These are phyloP conservation scores for Coracias cyanogaster DNA, from an alignment of 2,797 vertebrate genomes.

Conservation along the genomic window DNA sequence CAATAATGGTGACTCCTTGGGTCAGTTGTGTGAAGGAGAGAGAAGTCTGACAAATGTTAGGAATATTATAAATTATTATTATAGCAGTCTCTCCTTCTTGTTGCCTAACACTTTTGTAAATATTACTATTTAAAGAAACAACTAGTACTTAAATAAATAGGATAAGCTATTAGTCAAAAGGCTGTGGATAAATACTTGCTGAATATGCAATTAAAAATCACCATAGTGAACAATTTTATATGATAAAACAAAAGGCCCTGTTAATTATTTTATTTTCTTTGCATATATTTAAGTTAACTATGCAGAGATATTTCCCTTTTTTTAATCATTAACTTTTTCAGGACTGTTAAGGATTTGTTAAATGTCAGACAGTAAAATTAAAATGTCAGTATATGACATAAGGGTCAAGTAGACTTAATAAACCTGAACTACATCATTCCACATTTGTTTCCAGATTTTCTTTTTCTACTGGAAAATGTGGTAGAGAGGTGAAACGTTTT, in stretches of 20 bases:
- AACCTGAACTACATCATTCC: constrained; percentile 57
- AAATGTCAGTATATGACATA: constrained; percentile 75
- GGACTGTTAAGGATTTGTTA: constrained; percentile 69
- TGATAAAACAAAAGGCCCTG: not conserved
- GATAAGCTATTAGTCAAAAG: constrained; percentile 43
- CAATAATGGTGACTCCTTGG: not conserved
- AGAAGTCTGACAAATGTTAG: not conserved
- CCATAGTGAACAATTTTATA: not conserved
- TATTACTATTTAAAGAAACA: constrained; percentile 14
- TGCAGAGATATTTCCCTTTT: constrained; percentile 25
- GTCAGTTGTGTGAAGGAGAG: not conserved
- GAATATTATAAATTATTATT: constrained; percentile 15
- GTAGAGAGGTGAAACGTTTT: not conserved
- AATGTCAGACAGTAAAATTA: constrained; percentile 80
- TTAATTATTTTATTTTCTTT: constrained; percentile 26
- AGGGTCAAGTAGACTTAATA: constrained; percentile 76
- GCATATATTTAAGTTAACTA: constrained; percentile 28
- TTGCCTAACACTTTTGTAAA: constrained; percentile 29
- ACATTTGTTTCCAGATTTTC: constrained; percentile 17
- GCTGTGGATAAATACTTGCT: constrained; percentile 12
- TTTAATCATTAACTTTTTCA: constrained; percentile 60
- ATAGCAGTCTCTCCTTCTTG: not conserved
- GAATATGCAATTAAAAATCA: constrained; percentile 57
- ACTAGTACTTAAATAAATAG: not conserved
- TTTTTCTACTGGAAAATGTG: constrained; percentile 5